Base-by-base conservation (phyloP, 2,113 vertebrate genomes). In the Clarias magur region DNA sequence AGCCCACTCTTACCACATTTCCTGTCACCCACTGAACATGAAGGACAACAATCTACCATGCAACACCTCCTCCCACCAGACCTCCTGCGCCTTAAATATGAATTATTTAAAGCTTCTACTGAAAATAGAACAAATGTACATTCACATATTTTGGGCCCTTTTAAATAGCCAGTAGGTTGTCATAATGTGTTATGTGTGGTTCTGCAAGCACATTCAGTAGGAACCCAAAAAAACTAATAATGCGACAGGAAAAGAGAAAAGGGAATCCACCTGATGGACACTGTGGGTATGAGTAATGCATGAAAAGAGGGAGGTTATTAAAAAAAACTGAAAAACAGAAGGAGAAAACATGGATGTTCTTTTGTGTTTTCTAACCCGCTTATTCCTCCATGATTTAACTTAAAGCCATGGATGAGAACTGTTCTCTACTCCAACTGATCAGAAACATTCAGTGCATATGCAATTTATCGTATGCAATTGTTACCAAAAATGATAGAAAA, bases 71-170 rank as follows among this genome's bases (percentile, higher is more conserved):
- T 87, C 90, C 88, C 83, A 73, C 87, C 89, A 84, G 6, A 48
- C 56, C 79, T 89, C 70, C 87, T 73, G 89, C 92, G 82, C 85
- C 87, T 86, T 54, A 75, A 42, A 48, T 42, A 84, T 73, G 87
- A 90, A 91, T 88, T 80, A 89, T 86, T 80, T 78, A 89, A 79
- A 65, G 38, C 25, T 23, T 79, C 12, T 68, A 53, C 38, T 42
- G 21, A 62, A 81, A 83, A 87, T 65, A 76, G 23, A 78, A 87
- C 59, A 83, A 83, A 78, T 65, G 53, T 82, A 68, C 23, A 57
- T 30, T 78, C 54, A 53, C 62, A 79, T 48, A 76, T 83, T 82
- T 78, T 59, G 73, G 54, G 81, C 53, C 42, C 73, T 67, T 83
- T 53, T 59, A 79, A 82, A 85, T 3, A 48, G 62, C 27, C 81